Evolutionary conservation across 2,797 vertebrate genomes (phyloP), one percentile per base, ranked within the genome.

Genomic region (Spinibarbus caldwelli): DNA sequence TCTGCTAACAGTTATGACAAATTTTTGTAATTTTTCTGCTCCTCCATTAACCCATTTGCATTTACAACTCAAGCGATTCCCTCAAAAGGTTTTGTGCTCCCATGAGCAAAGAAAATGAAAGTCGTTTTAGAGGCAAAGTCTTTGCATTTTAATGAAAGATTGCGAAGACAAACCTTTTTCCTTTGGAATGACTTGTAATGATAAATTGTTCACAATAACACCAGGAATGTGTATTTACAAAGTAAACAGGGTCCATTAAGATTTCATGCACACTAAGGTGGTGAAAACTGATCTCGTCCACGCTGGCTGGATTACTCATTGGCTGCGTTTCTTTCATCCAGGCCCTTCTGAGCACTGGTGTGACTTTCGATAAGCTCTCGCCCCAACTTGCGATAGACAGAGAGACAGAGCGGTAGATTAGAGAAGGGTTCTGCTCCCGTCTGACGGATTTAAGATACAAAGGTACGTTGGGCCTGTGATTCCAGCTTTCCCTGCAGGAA

Each of bases 351-450:
- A 85, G 85, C 83, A 68, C 64, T 71, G 82, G 70, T 84, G 72
- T 80, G 80, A 84, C 72, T 90, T 78, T 36, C n/a, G 49, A 70
- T 84, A 88, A 87, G 85, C 89, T 85, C 54, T 87, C 78, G 76
- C 59, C 73, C 84, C 85, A 80, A 78, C 85, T 49, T 83, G 78
- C 31, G 36, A 87, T 81, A 78, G 66, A 72, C 34, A n/a, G 79
- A 85, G 21, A 82, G 45, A 57, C 43, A 34, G 64, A 84, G 82
- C 66, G 36, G 34, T 85, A 86, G 88, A 90, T 88, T 88, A 88
- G 70, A 85, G 82, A 49, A 66, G 71, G 43, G 68, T 73, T 84
- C 66, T 86, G 62, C 79, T 83, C 75, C n/a, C 36, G 67, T 86
- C 75, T 76, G 73, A 45, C 77, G 23, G 72, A 34, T 87, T 87